Base-by-base conservation (phyloP, 2,888 invertebrate species). In the Hydrotaea diabolus region DNA sequence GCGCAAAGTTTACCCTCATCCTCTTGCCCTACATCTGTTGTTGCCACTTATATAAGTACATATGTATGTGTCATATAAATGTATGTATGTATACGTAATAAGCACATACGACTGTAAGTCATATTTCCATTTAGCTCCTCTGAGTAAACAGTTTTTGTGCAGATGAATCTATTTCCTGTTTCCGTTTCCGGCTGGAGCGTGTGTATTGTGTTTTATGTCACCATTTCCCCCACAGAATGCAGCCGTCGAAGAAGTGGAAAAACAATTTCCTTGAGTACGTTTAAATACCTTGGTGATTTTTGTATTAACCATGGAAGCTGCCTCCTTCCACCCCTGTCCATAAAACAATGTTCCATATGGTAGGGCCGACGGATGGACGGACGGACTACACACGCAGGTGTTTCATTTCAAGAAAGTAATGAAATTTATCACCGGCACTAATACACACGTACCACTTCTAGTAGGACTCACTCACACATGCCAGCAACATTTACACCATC, bases 281-380 rank as follows among this genome's bases (percentile, higher is more conserved):
- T 80, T 80, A 75, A 80, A 80, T 80, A 75, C 71, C 36, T 72
- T 71, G 72, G 77, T 75, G 83, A 77, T 80, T 80, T 71, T 8
- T 36, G 43, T 62, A 46, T 62, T 55, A 62, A 46, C 74, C 49
- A 15, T 9, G 4, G n/a, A 15, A 53, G 76, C 73, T 57, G 19
- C 57, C 11, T 21, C 57, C 21, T 57, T 43, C 43, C 5, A 9
- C 39, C 7, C 43, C 43, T 57, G 57, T 57, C 31, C 31, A n/a
- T n/a, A n/a, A n/a, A n/a, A n/a, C n/a, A n/a, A n/a, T n/a, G n/a
- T n/a, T n/a, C n/a, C n/a, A n/a, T n/a, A n/a, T n/a, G n/a, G n/a
- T n/a, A n/a, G n/a, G n/a, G n/a, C n/a, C n/a, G n/a, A n/a, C n/a
- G n/a, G n/a, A n/a, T n/a, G n/a, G 7, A 31, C 31, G 31, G 2